These are phyloP conservation scores for Ashinkailepas kermadecensis DNA, from an alignment of 2,888 invertebrate genomes.

Conservation along the genomic window DNA sequence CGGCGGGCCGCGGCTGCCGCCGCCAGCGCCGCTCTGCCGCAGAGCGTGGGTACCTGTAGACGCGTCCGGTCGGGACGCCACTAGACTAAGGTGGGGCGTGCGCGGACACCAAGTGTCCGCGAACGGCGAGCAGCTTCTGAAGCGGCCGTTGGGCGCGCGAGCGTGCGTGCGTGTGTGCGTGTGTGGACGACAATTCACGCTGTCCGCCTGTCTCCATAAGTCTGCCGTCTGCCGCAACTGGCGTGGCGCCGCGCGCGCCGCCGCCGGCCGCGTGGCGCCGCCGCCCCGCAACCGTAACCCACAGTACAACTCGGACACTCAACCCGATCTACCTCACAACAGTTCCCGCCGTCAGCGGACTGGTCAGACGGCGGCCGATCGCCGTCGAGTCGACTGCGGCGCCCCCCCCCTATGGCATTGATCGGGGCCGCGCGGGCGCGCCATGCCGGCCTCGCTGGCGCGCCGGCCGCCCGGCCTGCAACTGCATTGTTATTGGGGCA, in stretches of 20 bases:
- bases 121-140: background rate
- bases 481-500: conserved; percentile 17
- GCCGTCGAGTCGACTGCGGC: background rate
- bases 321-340: conserved; percentile 4
- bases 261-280: background rate
- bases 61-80: background rate
- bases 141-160: background rate
- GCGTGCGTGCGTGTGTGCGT: background rate
- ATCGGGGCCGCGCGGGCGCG: background rate
- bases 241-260: background rate
- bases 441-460: background rate
- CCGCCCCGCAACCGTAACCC: background rate
- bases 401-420: conserved; percentile 13
- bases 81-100: background rate
- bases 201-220: background rate
- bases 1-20: background rate
- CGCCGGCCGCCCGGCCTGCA: background rate
- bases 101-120: background rate
- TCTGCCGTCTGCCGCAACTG: background rate
- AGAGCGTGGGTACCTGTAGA: background rate
- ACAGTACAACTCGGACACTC: background rate
- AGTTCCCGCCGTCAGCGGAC: background rate
- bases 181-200: background rate
- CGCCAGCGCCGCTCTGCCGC: no score
- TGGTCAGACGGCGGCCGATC: background rate